Evolutionary conservation across 2,888 invertebrate genomes (phyloP).

Genomic region (Drosophila incognita): DNA sequence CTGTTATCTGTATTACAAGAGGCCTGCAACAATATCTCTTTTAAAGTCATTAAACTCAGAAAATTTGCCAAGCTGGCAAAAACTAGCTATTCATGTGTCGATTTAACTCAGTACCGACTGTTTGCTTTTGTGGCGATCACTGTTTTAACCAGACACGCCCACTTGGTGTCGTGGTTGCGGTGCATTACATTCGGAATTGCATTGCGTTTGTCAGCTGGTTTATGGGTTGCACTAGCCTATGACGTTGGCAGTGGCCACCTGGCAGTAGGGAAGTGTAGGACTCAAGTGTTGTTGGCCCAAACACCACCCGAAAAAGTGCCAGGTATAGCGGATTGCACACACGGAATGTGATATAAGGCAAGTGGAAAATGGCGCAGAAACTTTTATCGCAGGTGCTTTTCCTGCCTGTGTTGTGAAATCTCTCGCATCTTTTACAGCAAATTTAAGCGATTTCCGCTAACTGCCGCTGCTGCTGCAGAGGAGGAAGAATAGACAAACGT

Average conservation of each 20-base stretch:
- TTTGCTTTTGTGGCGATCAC: conserved; percentile 4
- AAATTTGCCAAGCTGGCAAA: neutral
- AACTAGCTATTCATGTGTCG: neutral
- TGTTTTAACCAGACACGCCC: conserved; percentile 40
- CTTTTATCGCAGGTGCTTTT: conserved; percentile 74
- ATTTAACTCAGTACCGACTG: neutral
- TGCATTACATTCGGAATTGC: conserved; percentile 38
- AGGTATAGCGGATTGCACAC: conserved; percentile 16
- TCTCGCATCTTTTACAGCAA: conserved; percentile 55
- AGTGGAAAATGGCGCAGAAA: conserved; percentile 77
- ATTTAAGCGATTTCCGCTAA: conserved; percentile 72
- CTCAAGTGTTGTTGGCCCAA: conserved; percentile 38
- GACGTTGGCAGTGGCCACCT: conserved; percentile 7
- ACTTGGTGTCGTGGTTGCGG: conserved; percentile 17
- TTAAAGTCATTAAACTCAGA: neutral
- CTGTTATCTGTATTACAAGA: neutral
- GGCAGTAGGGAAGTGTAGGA: conserved; percentile 22
- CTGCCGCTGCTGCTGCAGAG: conserved; percentile 15
- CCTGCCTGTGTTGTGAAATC: conserved; percentile 50
- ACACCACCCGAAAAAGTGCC: conserved; percentile 19
- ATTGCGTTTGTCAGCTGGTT: conserved; percentile 65
- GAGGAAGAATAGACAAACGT: conserved; percentile 53
- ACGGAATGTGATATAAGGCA: conserved; percentile 49
- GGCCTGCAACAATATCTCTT: too few species aligned
- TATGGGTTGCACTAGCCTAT: conserved; percentile 57